A percentile compares a stretch with the other conserved stretches of the same genome.
These are phyloP conservation scores for Adelges cooleyi DNA, from an alignment of 1,140 invertebrate genomes.

Conservation along the genomic window DNA sequence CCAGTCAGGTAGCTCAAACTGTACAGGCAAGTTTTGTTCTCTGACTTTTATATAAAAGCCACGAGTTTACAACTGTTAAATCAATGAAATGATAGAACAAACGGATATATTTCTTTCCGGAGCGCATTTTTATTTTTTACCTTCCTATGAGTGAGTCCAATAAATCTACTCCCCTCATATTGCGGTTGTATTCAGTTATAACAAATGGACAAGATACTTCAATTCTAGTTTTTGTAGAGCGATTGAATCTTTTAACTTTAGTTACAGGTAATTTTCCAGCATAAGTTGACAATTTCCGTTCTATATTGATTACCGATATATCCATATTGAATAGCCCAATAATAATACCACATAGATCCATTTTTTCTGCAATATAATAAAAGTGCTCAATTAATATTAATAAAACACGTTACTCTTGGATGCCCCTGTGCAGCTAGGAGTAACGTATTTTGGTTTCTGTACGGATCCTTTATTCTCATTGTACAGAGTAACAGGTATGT, in stretches of 20 bases:
- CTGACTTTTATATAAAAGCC: constrained; percentile 33
- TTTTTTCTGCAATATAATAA: no score
- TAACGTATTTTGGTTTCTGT: no score
- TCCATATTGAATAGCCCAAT: no score
- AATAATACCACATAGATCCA: no score
- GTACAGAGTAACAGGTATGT: no score
- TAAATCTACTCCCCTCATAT: constrained; percentile 38
- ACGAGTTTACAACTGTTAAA: constrained; percentile 34
- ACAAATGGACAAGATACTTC: constrained; percentile 32
- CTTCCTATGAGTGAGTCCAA: constrained; percentile 36
- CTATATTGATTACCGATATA: no score
- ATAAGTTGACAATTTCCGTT: no score
- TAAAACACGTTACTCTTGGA: no score
- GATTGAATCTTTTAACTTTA: background rate
- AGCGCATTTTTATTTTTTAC: constrained; percentile 37
- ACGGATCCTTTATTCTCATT: no score
- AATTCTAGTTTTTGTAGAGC: background rate
- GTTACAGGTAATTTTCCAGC: background rate
- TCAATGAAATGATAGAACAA: constrained; percentile 36
- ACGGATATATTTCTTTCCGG: constrained; percentile 36
- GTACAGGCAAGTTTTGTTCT: background rate
- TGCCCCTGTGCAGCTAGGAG: no score
- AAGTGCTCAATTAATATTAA: no score
- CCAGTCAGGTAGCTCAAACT: background rate
- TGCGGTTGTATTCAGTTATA: constrained; percentile 33